Evolutionary conservation across 2,113 vertebrate species (phyloP).

Genomic region (Thryonomys swinderianus): DNA sequence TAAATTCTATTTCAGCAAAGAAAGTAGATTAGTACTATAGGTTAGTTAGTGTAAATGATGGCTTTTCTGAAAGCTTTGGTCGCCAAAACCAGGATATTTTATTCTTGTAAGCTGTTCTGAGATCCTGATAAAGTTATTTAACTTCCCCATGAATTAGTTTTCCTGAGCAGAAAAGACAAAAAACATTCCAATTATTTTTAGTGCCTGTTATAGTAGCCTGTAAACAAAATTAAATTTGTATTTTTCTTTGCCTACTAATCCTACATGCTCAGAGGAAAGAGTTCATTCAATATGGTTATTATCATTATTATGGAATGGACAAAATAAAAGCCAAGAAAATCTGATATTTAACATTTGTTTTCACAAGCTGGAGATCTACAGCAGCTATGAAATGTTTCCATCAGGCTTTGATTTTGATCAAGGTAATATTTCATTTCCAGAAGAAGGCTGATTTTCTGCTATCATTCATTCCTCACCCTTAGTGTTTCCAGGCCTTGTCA

Average conservation of each 20-base stretch:
- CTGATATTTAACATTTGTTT: constrained; percentile 60
- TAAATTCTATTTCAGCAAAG: constrained; percentile 3
- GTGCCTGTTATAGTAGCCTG: not conserved
- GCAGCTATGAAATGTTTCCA: constrained; percentile 36
- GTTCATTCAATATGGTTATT: constrained; percentile 31
- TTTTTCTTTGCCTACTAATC: not conserved
- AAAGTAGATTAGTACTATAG: not conserved
- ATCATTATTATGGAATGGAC: not conserved
- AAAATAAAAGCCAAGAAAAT: constrained; percentile 38
- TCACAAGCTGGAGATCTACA: not conserved
- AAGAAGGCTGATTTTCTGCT: constrained; percentile 43
- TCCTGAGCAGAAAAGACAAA: constrained; percentile 25
- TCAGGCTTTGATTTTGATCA: constrained; percentile 46
- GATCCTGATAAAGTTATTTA: constrained; percentile 36
- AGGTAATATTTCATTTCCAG: constrained; percentile 52
- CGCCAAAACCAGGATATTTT: not conserved
- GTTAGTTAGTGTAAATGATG: not conserved
- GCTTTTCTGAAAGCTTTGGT: not conserved
- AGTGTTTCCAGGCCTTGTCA: not conserved
- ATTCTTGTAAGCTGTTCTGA: constrained; percentile 3
- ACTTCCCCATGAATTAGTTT: not conserved
- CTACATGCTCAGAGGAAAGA: constrained; percentile 26
- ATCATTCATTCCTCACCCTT: not conserved
- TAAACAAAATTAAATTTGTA: not conserved
- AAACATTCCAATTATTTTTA: constrained; percentile 38